Conservation (phyloP, 2,888 invertebrate species). For the Agelastica alni region DNA sequence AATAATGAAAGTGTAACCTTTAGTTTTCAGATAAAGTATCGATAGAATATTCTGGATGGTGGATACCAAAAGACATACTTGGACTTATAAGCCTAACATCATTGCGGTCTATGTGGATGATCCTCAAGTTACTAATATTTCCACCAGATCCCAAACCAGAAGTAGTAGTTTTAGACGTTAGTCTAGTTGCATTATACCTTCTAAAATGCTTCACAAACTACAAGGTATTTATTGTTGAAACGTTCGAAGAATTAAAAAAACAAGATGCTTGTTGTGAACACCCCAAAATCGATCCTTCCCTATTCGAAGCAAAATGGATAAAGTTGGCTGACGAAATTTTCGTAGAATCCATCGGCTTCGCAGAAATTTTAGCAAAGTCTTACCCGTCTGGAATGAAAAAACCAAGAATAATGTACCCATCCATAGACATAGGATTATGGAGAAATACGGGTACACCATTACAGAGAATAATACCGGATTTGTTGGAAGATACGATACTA, state of each 20-base stretch:
- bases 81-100: constrained; percentile 34
- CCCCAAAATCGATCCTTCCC: constrained; percentile 43
- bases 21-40: constrained; percentile 42
- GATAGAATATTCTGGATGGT: constrained; percentile 45
- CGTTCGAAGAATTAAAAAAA: constrained; percentile 39
- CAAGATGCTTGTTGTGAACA: constrained; percentile 40
- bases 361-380: constrained; percentile 47
- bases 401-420: constrained; percentile 45
- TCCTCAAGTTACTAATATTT: constrained; percentile 42
- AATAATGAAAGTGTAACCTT: background rate
- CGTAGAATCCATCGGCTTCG: constrained; percentile 47
- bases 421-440: constrained; percentile 50
- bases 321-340: constrained; percentile 49
- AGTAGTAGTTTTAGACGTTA: constrained; percentile 47
- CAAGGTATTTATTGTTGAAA: constrained; percentile 46
- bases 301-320: constrained; percentile 46
- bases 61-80: constrained; percentile 47
- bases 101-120: constrained; percentile 46
- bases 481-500: constrained; percentile 44
- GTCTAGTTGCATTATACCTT: constrained; percentile 44
- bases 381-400: constrained; percentile 43
- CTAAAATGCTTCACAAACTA: constrained; percentile 45
- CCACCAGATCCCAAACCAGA: constrained; percentile 46
- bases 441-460: constrained; percentile 45
- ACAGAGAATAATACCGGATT: constrained; percentile 48